Evolutionary conservation across 2,797 vertebrate genomes (phyloP).

Genomic region (Ispidina picta): DNA sequence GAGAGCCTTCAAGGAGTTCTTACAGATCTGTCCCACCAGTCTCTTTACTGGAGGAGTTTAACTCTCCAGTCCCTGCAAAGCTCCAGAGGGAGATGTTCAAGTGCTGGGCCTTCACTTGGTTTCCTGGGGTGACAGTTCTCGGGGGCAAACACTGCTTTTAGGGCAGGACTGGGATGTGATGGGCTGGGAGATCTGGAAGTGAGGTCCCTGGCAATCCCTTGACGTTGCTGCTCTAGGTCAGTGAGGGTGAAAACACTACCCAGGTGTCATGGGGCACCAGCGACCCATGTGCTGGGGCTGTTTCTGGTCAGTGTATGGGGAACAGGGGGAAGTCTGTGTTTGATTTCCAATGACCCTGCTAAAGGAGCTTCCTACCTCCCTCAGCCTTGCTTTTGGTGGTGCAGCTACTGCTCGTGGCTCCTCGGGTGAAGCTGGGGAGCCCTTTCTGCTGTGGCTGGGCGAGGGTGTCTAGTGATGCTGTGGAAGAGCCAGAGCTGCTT

Average conservation of each 20-base stretch:
- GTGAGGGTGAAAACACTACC: background rate
- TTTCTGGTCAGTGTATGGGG: accelerated
- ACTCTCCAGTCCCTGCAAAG: background rate
- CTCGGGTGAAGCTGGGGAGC: background rate
- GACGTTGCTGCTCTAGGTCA: accelerated
- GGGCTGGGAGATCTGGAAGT: accelerated
- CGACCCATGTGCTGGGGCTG: background rate
- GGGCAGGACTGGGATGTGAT: background rate
- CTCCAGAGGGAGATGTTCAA: background rate
- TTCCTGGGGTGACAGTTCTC: background rate
- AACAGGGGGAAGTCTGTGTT: background rate
- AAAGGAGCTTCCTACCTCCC: background rate
- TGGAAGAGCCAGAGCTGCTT: background rate
- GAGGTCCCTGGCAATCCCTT: accelerated
- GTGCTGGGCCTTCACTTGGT: accelerated
- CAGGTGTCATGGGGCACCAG: too few relatives aligned
- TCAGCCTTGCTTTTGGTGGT: accelerated
- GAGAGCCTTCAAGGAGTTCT: background rate
- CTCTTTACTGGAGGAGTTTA: accelerated
- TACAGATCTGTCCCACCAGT: background rate
- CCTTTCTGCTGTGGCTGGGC: background rate
- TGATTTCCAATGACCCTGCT: accelerated
- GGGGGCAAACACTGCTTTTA: accelerated
- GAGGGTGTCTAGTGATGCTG: background rate
- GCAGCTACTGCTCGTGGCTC: accelerated